Conservation (phyloP, 2,113 vertebrate genomes). For the Desmodus rotundus region DNA sequence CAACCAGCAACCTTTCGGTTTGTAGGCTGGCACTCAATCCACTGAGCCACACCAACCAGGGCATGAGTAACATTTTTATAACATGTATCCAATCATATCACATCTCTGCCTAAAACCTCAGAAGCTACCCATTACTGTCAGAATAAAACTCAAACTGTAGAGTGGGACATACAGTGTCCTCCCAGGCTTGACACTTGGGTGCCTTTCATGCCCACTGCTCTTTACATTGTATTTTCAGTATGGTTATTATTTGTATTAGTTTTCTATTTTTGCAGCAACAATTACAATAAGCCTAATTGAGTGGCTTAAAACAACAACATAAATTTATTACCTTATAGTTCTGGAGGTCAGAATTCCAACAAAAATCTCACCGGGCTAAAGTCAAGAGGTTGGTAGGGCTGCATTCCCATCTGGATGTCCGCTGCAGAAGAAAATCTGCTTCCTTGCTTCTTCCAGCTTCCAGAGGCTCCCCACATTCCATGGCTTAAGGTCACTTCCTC, state of each 20-base stretch:
- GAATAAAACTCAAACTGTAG: not conserved
- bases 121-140: too few species aligned
- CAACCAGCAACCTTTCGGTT: too few species aligned
- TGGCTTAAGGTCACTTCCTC: not conserved
- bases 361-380: too few species aligned
- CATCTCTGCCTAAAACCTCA: not conserved
- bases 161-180: not conserved
- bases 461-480: not conserved
- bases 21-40: too few species aligned
- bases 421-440: not conserved
- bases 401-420: not conserved
- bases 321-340: accelerated
- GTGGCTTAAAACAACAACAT: not conserved
- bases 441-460: not conserved
- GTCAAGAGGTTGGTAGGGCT: too few species aligned
- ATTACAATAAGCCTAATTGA: not conserved
- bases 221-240: not conserved
- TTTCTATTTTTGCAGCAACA: not conserved
- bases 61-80: not conserved
- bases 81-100: not conserved
- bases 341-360: not conserved
- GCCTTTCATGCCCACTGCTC: not conserved
- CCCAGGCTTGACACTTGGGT: not conserved
- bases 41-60: too few species aligned
- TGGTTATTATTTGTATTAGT: too few species aligned